phyloP scores from a whole-genome alignment of 1,140 invertebrate genomes.

The Neelides sp. region DNA sequence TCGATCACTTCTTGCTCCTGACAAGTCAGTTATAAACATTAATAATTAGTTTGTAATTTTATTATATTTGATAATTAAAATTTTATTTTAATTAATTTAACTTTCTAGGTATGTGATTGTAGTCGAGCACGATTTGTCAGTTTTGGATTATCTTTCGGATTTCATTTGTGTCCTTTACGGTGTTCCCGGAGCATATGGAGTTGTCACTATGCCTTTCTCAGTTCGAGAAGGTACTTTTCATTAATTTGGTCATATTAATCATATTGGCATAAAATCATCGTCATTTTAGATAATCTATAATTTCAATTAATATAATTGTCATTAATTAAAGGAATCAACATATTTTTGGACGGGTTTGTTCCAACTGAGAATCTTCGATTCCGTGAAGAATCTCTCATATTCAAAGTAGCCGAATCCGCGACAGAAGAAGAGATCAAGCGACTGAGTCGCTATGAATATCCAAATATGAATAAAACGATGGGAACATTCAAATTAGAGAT shows the following conservation, averaged over 20 bases:
- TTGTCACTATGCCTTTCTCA: conserved; percentile 99
- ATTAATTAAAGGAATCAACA: conserved; percentile 71
- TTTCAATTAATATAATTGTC: conserved; percentile 6
- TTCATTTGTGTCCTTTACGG: conserved; percentile 99
- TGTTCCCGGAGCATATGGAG: conserved; percentile 95
- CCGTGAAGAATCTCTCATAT: conserved; percentile 87
- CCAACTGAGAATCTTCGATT: conserved; percentile 99
- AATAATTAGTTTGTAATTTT: neutral
- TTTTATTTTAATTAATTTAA: conserved; percentile 11
- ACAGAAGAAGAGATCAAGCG: conserved; percentile 94
- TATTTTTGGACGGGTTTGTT: conserved; percentile 98
- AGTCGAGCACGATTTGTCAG: conserved; percentile 97
- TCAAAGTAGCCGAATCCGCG: conserved; percentile 96
- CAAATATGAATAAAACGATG: conserved; percentile 57
- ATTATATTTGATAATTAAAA: neutral
- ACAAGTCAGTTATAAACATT: conserved; percentile 53
- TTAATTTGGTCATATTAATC: conserved; percentile 10
- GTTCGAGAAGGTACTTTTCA: conserved; percentile 72
- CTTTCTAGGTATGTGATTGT: conserved; percentile 97
- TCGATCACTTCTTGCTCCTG: conserved; percentile 71
- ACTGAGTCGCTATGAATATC: conserved; percentile 93
- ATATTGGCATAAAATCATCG: neutral
- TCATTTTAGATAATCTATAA: neutral
- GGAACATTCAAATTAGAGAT: conserved; percentile 72
- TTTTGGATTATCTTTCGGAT: conserved; percentile 96